Base-by-base conservation (phyloP, 2,888 invertebrate species). In the Monopis laevigella region DNA sequence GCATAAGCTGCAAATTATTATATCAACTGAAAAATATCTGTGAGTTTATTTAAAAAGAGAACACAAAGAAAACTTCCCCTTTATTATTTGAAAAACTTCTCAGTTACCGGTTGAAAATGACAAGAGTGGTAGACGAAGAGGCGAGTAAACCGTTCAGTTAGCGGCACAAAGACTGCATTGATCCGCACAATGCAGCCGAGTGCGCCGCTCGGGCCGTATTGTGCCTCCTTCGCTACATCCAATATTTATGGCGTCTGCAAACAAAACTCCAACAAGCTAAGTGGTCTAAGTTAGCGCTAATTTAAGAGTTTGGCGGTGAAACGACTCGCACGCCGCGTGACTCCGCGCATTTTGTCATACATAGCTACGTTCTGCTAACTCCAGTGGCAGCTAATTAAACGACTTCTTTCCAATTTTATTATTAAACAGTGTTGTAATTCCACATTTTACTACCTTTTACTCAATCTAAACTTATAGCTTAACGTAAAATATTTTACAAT, bases 221-320 rank as follows among this genome's bases (percentile, higher is more conserved):
- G 65, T 68, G 61, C 59, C 55, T 45, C 48, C 56, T 59, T 61
- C 56, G 58, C 60, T 62, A 60, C 67, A 63, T 68, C 58, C 58
- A 68, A 67, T 71, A 75, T 75, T 73, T 75, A 75, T 69, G 59
- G 64, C 62, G 62, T 67, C 65, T 70, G 63, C 72, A 73, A 73
- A 74, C 74, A 75, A 74, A 75, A 72, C 68, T 74, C 59, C 62
- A 74, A 69, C 69, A 71, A 72, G 68, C 69, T 72, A 75, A 73
- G 70, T 73, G 68, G 68, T 67, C 66, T 68, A 74, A 78, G 68
- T 77, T 73, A 60, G 68, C 59, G 67, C 69, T 78, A 78, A 77
- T 78, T 73, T 74, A 74, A 80, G 75, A 75, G 71, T 72, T 71
- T 56, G 61, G 59, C 54, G 57, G 53, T 57, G 53, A 58, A 56